Percentiles rank a stretch among this genome's conserved stretches.
phyloP scores from a whole-genome alignment of 2,888 invertebrate genomes.

The Folsomia candida region DNA sequence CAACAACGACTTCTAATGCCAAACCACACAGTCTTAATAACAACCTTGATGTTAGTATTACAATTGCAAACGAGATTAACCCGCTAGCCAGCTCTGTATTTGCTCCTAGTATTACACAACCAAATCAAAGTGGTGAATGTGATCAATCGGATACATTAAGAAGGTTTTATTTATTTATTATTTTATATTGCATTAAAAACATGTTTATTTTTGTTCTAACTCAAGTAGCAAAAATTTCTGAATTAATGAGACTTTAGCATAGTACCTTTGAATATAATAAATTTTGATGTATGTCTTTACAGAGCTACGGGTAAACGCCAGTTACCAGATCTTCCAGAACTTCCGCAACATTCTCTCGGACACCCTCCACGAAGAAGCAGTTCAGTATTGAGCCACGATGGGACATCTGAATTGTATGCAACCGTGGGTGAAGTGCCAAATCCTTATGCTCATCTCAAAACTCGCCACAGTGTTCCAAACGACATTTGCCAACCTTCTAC shows the following conservation, averaged over 20 bases:
- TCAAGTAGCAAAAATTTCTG: too few relatives aligned
- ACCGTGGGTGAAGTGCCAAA: slow-evolving; percentile 60
- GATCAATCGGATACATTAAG: slow-evolving; percentile 46
- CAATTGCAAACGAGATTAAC: background rate
- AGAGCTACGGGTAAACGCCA: slow-evolving; percentile 53
- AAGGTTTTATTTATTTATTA: slow-evolving; percentile 35
- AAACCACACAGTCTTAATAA: background rate
- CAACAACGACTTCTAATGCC: background rate
- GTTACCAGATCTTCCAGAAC: slow-evolving; percentile 74
- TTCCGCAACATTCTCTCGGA: slow-evolving; percentile 45
- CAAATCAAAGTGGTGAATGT: background rate
- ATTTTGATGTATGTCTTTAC: background rate
- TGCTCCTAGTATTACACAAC: background rate
- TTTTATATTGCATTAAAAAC: background rate
- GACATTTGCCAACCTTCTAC: background rate
- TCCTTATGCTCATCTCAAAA: slow-evolving; percentile 11
- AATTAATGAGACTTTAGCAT: too few relatives aligned
- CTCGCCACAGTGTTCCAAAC: background rate
- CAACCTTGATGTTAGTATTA: background rate
- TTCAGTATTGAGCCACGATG: slow-evolving; percentile 61
- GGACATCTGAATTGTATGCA: slow-evolving; percentile 79
- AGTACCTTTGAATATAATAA: too few relatives aligned
- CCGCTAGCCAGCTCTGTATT: background rate
- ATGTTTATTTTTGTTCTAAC: too few relatives aligned
- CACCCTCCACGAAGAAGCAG: slow-evolving; percentile 46